phyloP scores from a whole-genome alignment of 2,113 vertebrate species.

The Pterocles orientalis region DNA sequence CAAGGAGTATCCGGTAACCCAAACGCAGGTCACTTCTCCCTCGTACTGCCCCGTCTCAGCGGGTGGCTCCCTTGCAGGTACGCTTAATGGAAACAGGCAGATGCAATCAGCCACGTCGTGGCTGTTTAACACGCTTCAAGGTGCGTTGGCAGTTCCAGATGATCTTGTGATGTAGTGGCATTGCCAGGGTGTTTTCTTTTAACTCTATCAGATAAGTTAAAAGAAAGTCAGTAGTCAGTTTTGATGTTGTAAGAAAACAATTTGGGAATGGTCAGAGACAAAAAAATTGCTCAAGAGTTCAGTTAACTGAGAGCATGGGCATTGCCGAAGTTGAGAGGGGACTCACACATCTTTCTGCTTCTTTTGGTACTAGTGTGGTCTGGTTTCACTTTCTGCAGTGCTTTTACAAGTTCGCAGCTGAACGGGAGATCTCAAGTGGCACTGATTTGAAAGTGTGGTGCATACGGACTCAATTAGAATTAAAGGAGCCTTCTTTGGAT shows the following conservation, averaged over 20 bases:
- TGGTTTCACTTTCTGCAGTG: neutral
- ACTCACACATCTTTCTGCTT: neutral
- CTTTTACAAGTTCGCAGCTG: neutral
- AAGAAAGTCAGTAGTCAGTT: neutral
- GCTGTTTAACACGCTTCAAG: neutral
- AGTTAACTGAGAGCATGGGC: neutral
- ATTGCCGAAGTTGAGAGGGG: neutral
- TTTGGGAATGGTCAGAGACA: constrained; percentile 29
- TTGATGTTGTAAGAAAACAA: constrained; percentile 16
- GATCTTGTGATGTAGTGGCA: constrained; percentile 39
- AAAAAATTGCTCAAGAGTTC: neutral
- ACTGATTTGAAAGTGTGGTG: neutral
- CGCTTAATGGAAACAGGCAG: neutral
- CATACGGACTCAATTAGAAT: neutral
- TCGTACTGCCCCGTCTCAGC: neutral
- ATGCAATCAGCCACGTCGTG: neutral
- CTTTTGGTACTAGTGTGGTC: neutral
- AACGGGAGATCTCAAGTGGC: neutral
- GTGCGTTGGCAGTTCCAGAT: neutral
- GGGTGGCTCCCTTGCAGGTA: neutral
- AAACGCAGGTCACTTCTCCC: neutral
- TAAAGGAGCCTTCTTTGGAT: neutral
- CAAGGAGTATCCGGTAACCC: neutral
- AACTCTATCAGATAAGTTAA: constrained; percentile 38
- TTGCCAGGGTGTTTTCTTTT: constrained; percentile 18